Base-by-base conservation (phyloP, 2,888 invertebrate genomes). In the Oxyscelio sp. region DNA sequence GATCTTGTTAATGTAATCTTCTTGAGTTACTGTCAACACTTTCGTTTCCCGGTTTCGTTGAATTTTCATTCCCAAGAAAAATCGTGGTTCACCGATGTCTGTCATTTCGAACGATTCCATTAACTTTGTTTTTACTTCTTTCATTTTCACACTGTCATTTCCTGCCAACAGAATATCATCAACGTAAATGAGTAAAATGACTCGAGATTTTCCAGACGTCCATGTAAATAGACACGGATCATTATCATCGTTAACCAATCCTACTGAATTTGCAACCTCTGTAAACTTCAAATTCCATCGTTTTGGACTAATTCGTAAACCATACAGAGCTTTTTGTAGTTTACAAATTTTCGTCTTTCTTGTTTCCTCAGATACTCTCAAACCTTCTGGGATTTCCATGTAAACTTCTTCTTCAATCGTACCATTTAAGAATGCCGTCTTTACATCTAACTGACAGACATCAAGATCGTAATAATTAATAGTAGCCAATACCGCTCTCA, bases 211-310 rank as follows among this genome's bases (percentile, higher is more conserved):
- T 4, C 78, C 43, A 71, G 79, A 54, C 43, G 81, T 82, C 86
- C 87, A 87, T n/a, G 86, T 19, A 86, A 56, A 48, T 82, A 85
- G 19, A n/a, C n/a, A n/a, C n/a, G 86, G 86, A 17, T 87, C 85
- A 31, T 85, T 63, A 40, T 74, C 9, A 24, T 83, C 77, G 38
- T 83, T 87, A 31, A 81, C 77, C n/a, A 85, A 54, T 15, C 78
- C 87, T 8, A 84, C 48, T 24, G 81, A 81, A 1, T 38, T 19
- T 48, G 34, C 77, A 81, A 70, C 80, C 34, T 87, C 75, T 50
- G 81, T 21, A 19, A 85, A 87, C 48, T 40, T 43, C 9, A 54
- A 61, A 40, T 84, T 84, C 65, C 80, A 87, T 52, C 50, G 40
- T 38, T 83, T 85, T 15, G 61, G n/a, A 27, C 54, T 73, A 1